phyloP scores from a whole-genome alignment of 2,888 invertebrate genomes.

The Euspilapteryx auroguttella region DNA sequence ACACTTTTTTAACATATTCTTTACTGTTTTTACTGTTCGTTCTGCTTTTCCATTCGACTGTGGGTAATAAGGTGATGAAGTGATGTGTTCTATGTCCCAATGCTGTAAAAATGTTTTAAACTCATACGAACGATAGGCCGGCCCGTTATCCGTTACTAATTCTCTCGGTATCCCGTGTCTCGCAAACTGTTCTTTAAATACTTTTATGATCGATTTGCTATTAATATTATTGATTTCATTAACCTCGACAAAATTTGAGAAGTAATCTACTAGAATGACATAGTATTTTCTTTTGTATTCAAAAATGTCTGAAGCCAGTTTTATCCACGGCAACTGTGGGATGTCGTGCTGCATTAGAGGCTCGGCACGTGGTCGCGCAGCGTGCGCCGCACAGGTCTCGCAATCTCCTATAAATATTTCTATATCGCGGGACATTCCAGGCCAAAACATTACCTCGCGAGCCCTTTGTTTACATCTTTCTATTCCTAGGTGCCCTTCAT shows the following conservation, averaged over 20 bases:
- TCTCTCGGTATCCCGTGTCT: constrained; percentile 1
- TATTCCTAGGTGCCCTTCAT: constrained; percentile 6
- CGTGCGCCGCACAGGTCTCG: constrained; percentile 2
- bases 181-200: constrained; percentile 9
- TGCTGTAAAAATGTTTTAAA: constrained; percentile 6
- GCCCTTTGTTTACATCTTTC: constrained; percentile 7
- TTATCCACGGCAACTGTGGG: constrained; percentile 8
- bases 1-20: constrained; percentile 7
- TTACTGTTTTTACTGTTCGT: constrained; percentile 7
- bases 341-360: constrained; percentile 6
- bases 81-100: constrained; percentile 8
- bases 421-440: constrained; percentile 6
- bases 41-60: constrained; percentile 6
- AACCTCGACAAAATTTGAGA: constrained; percentile 10
- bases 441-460: constrained; percentile 8
- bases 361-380: constrained; percentile 3
- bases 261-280: constrained; percentile 9
- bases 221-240: constrained; percentile 1
- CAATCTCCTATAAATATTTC: constrained; percentile 4
- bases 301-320: constrained; percentile 10
- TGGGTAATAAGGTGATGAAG: constrained; percentile 6
- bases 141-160: constrained; percentile 6
- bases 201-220: constrained; percentile 3
- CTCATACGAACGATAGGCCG: constrained; percentile 7
- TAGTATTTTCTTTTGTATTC: constrained; percentile 8